Percentiles rank a stretch among this genome's conserved stretches.
Evolutionary conservation across 1,140 invertebrate genomes (phyloP).

Genomic region (Chironomus tepperi): DNA sequence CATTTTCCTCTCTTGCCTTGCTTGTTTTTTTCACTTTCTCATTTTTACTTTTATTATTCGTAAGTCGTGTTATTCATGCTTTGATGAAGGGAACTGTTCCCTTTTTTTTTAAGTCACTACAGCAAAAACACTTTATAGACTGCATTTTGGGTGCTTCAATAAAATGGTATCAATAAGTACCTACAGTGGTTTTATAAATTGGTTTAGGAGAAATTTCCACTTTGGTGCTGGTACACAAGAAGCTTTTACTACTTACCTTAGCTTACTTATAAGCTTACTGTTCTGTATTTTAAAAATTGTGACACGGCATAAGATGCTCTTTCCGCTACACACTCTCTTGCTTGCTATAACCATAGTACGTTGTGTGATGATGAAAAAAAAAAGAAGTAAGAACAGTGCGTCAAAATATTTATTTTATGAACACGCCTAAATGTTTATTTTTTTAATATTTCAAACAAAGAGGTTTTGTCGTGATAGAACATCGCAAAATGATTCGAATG

Average conservation of each 20-base stretch:
- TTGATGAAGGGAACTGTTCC: slow-evolving; percentile 19
- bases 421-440: slow-evolving; percentile 2
- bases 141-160: no score
- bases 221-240: no score
- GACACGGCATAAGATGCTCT: background rate
- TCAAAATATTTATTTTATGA: slow-evolving; percentile 15
- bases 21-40: background rate
- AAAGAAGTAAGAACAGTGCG: background rate
- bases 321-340: background rate
- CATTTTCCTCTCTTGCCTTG: background rate
- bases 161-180: no score
- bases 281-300: no score
- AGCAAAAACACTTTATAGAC: no score
- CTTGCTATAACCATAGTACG: background rate
- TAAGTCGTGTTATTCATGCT: slow-evolving; percentile 4
- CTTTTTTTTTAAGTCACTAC: background rate
- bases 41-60: no score
- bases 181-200: no score
- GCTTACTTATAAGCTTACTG: background rate
- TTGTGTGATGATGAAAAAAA: no score
- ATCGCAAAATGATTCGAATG: no score
- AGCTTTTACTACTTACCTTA: background rate
- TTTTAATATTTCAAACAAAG: background rate
- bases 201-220: no score
- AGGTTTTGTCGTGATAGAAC: background rate